A percentile compares a stretch with the other conserved stretches of the same genome.
Evolutionary conservation across 2,888 invertebrate genomes (phyloP).

Genomic region (Rhyacophila evoluta): DNA sequence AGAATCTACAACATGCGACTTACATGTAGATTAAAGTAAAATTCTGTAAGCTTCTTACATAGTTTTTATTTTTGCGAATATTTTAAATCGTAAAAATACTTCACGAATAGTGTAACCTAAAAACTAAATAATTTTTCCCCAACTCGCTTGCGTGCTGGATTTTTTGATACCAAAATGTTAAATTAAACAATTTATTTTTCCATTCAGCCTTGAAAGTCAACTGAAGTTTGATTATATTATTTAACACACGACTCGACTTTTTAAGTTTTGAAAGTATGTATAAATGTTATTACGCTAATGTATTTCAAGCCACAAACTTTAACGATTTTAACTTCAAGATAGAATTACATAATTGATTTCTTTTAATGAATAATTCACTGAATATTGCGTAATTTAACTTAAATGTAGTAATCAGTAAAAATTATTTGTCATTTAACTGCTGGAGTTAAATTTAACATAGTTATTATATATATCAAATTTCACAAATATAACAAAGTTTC

Average conservation of each 20-base stretch:
- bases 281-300: not conserved
- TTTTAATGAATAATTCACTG: not conserved
- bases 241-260: conserved; percentile 10
- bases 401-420: not conserved
- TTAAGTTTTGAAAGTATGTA: conserved; percentile 6
- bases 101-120: not conserved
- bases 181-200: conserved; percentile 18
- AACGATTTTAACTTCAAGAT: conserved; percentile 8
- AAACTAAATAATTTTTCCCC: not conserved
- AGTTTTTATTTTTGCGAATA: not conserved
- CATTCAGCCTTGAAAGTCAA: conserved; percentile 1
- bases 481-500: too few species aligned
- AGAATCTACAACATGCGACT: not conserved
- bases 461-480: too few species aligned
- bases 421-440: too few species aligned
- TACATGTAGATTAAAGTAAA: not conserved
- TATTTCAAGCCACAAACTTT: not conserved
- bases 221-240: conserved; percentile 2
- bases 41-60: not conserved
- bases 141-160: not conserved
- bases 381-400: not conserved
- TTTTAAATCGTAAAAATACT: not conserved
- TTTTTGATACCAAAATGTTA: not conserved
- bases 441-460: too few species aligned
- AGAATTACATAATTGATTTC: not conserved